A percentile compares a stretch with the other conserved stretches of the same genome.
Evolutionary conservation across 1,140 invertebrate species (phyloP).

Genomic region (Platyscapa corneri): DNA sequence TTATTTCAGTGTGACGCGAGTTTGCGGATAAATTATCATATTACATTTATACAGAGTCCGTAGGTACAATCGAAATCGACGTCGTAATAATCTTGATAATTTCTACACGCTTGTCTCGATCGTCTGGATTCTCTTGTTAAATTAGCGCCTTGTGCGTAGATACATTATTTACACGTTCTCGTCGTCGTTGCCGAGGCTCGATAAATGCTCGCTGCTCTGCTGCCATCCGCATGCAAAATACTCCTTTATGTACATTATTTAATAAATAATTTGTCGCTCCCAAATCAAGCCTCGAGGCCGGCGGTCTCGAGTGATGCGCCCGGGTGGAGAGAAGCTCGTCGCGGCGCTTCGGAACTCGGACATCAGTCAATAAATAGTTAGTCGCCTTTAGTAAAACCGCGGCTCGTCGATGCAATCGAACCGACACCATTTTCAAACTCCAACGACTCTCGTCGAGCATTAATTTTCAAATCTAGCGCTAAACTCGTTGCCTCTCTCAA

Average conservation of each 20-base stretch:
- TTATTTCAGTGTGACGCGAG: slow-evolving; percentile 72
- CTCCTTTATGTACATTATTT: slow-evolving; percentile 49
- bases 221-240: slow-evolving; percentile 53
- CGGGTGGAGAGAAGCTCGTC: neutral
- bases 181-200: neutral
- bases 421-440: too few relatives aligned
- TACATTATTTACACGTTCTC: slow-evolving; percentile 64
- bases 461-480: too few relatives aligned
- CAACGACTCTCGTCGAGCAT: too few relatives aligned
- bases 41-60: slow-evolving; percentile 73
- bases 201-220: slow-evolving; percentile 56
- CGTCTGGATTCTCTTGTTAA: slow-evolving; percentile 44
- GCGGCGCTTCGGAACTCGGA: neutral
- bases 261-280: slow-evolving; percentile 41
- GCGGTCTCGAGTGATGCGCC: slow-evolving; percentile 22
- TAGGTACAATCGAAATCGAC: slow-evolving; percentile 65
- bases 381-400: too few relatives aligned
- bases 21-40: slow-evolving; percentile 73
- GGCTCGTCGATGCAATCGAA: slow-evolving; percentile 35
- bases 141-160: slow-evolving; percentile 60
- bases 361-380: too few relatives aligned
- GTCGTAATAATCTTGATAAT: slow-evolving; percentile 47
- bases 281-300: neutral
- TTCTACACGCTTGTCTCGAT: slow-evolving; percentile 13
- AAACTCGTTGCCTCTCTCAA: too few relatives aligned